Evolutionary conservation across 2,113 vertebrate genomes (phyloP).

Genomic region (Lampris megalopsis): DNA sequence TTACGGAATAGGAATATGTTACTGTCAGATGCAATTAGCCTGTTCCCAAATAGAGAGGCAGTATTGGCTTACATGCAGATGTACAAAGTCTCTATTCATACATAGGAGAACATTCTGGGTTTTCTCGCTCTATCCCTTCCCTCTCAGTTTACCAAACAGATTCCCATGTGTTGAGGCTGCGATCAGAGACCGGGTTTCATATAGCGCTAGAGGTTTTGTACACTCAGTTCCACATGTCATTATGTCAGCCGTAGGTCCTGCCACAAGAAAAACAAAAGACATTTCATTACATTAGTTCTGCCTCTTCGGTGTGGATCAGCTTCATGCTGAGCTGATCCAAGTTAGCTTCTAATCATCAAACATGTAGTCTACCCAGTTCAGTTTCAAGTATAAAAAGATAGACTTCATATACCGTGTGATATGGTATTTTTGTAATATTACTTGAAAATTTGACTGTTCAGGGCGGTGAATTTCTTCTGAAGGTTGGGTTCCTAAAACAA

Average conservation of each 20-base stretch:
- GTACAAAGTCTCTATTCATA: constrained; percentile 78
- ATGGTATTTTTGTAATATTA: constrained; percentile 36
- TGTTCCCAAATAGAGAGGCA: constrained; percentile 68
- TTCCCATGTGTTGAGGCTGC: constrained; percentile 52
- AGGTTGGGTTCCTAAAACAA: constrained; percentile 31
- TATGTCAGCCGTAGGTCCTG: constrained; percentile 30
- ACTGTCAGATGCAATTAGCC: constrained; percentile 79
- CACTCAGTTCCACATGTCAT: constrained; percentile 49
- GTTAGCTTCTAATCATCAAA: constrained; percentile 44
- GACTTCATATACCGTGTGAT: constrained; percentile 22
- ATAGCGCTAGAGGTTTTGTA: constrained; percentile 35
- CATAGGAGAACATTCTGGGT: constrained; percentile 32
- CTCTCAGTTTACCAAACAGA: constrained; percentile 56
- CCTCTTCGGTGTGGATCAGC: constrained; percentile 41
- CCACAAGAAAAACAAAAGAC: constrained; percentile 40
- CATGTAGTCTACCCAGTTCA: constrained; percentile 45
- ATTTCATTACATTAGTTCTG: constrained; percentile 45
- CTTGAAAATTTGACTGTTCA: constrained; percentile 16
- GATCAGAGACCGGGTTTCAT: constrained; percentile 49
- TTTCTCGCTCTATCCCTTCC: constrained; percentile 23
- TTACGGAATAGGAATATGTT: constrained; percentile 75
- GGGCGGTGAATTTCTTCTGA: constrained; percentile 31
- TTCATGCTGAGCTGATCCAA: constrained; percentile 45
- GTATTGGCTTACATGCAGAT: constrained; percentile 61
- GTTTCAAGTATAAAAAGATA: constrained; percentile 47